Evolutionary conservation across 2,113 vertebrate genomes (phyloP).

Genomic region (Equus quagga): DNA sequence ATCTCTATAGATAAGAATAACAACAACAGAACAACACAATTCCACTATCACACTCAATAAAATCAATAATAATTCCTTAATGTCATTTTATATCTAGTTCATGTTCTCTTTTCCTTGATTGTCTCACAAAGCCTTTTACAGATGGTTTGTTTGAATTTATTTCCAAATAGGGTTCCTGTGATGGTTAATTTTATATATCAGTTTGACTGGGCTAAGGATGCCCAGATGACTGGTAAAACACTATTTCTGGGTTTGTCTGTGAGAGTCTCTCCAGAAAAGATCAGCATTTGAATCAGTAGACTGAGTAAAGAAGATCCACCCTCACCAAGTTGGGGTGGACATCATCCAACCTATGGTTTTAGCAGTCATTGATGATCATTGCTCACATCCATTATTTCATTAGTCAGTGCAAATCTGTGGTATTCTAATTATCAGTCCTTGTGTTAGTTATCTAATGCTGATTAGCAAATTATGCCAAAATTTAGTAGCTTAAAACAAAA

Average conservation of each 20-base stretch:
- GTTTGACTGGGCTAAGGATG: background rate
- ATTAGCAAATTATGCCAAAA: background rate
- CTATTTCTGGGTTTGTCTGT: background rate
- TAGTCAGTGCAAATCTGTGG: background rate
- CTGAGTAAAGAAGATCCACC: background rate
- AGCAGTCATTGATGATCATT: background rate
- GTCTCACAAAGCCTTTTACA: background rate
- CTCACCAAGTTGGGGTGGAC: background rate
- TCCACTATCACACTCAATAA: background rate
- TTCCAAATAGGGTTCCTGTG: background rate
- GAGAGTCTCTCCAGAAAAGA: background rate
- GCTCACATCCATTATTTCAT: background rate
- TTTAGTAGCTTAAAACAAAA: background rate
- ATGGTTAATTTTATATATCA: background rate
- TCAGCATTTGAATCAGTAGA: background rate
- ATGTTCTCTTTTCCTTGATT: background rate
- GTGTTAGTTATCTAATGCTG: background rate
- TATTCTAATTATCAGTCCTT: background rate
- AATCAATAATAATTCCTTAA: background rate
- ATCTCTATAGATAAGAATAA: background rate
- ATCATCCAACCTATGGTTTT: background rate
- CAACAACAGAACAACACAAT: background rate
- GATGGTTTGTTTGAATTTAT: background rate
- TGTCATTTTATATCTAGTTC: background rate
- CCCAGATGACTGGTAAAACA: background rate